phyloP scores from a whole-genome alignment of 2,888 invertebrate genomes.

The Cephalotes varians region DNA sequence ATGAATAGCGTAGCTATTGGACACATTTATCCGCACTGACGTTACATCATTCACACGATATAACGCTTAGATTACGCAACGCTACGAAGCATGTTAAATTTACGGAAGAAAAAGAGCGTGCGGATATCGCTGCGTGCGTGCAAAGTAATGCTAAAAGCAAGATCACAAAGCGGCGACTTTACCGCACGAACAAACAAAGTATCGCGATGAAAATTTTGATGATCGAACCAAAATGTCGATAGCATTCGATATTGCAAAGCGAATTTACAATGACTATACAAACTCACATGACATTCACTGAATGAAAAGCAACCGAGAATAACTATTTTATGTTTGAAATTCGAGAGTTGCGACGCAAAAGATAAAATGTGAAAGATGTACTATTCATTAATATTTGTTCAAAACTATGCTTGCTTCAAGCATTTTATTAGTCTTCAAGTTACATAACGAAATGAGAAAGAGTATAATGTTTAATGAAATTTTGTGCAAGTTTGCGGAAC shows the following conservation, averaged over 20 bases:
- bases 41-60: constrained; percentile 39
- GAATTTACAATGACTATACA: constrained; percentile 16
- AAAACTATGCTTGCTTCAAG: neutral
- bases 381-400: neutral
- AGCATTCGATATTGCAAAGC: neutral
- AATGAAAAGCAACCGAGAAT: constrained; percentile 25
- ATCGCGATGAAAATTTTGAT: constrained; percentile 21
- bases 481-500: constrained; percentile 21
- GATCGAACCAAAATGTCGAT: constrained; percentile 25
- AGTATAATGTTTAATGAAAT: constrained; percentile 29
- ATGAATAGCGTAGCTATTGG: constrained; percentile 21
- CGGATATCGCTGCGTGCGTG: constrained; percentile 4
- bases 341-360: neutral
- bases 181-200: constrained; percentile 1
- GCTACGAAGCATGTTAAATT: constrained; percentile 36
- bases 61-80: constrained; percentile 41
- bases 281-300: neutral
- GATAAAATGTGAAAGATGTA: neutral
- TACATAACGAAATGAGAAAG: constrained; percentile 1
- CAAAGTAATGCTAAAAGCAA: constrained; percentile 31
- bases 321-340: neutral
- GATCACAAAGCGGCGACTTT: constrained; percentile 8
- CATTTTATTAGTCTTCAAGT: constrained; percentile 5
- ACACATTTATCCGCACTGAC: constrained; percentile 30
- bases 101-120: constrained; percentile 34